A percentile compares a stretch with the other conserved stretches of the same genome.
Conservation (phyloP, 2,113 vertebrate genomes). For the Brachyhypopomus gauderio region DNA sequence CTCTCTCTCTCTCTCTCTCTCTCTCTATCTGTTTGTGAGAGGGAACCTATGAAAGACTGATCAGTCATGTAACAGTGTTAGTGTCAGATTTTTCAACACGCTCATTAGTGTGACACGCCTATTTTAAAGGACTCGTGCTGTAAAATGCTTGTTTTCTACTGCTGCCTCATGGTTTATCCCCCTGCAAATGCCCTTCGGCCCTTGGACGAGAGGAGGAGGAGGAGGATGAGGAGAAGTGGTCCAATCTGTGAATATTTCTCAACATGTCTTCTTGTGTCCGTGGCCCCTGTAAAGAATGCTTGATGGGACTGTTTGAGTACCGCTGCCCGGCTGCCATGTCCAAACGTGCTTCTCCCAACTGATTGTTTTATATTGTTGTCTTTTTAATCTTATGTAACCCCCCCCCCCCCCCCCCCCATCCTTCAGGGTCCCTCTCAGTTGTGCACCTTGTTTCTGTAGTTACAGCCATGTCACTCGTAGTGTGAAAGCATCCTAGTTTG, state of each 20-base stretch:
- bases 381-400: neutral
- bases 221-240: too few species aligned
- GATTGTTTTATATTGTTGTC: too few species aligned
- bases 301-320: neutral
- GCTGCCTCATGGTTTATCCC: constrained; percentile 13
- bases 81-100: neutral
- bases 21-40: too few species aligned
- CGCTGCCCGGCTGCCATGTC: neutral
- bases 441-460: neutral
- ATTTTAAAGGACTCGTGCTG: constrained; percentile 21
- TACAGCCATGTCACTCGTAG: neutral
- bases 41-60: neutral
- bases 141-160: constrained; percentile 31
- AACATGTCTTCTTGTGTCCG: neutral
- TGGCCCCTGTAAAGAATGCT: neutral
- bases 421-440: neutral
- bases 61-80: neutral
- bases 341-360: neutral
- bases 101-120: neutral
- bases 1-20: neutral
- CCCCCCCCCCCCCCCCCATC: too few species aligned
- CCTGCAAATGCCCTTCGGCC: constrained; percentile 7
- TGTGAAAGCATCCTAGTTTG: neutral
- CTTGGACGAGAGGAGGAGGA: neutral
- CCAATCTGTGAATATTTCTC: neutral